phyloP scores from a whole-genome alignment of 2,113 vertebrate species.

The Agelaius phoeniceus region DNA sequence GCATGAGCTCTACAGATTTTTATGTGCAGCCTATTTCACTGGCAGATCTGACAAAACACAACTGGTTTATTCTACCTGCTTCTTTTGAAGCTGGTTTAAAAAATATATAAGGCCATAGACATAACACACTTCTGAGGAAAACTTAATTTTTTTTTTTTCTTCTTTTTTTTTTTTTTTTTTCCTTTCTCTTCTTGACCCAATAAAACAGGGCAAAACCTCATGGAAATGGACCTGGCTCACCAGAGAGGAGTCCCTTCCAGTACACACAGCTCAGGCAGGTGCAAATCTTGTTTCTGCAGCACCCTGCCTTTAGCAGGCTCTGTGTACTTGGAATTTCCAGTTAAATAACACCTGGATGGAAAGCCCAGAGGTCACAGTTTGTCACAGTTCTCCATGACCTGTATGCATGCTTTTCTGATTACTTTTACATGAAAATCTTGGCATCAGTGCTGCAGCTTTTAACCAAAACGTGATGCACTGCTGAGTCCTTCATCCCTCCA shows the following conservation, averaged over 20 bases:
- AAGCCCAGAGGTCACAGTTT: not conserved
- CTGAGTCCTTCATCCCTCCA: not conserved
- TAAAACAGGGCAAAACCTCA: not conserved
- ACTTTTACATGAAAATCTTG: not conserved
- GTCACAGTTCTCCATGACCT: not conserved
- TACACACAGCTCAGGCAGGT: not conserved
- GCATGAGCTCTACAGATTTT: not conserved
- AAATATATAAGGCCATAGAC: not conserved
- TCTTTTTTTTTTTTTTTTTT: not conserved
- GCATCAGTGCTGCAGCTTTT: not conserved
- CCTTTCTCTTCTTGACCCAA: not conserved
- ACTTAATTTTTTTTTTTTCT: fast-evolving
- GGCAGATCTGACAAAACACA: not conserved
- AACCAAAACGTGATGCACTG: not conserved
- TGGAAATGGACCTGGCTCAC: not conserved
- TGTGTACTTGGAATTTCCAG: not conserved
- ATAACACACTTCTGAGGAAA: not conserved
- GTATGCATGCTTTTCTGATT: not conserved
- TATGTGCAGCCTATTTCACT: not conserved
- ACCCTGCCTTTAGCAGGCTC: not conserved
- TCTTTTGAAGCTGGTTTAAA: not conserved
- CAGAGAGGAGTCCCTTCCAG: not conserved
- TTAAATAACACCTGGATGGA: not conserved
- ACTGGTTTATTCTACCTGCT: not conserved
- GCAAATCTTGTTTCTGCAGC: not conserved